Conservation (phyloP, 2,888 invertebrate species). For the Spodoptera littoralis region DNA sequence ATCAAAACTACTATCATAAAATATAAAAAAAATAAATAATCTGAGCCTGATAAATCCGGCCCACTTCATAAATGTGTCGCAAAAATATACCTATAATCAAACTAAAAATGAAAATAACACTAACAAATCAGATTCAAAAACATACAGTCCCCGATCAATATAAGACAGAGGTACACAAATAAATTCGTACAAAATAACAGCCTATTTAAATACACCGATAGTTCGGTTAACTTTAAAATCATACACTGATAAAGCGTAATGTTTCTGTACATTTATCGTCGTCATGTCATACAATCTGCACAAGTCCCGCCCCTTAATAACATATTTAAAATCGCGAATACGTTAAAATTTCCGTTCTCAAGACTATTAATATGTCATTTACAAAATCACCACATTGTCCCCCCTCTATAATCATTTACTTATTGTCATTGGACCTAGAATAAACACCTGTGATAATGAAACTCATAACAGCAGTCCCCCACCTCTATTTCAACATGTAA, state of each 20-base stretch:
- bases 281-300: slow-evolving; percentile 9
- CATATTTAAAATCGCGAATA: slow-evolving; percentile 37
- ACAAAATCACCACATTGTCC: slow-evolving; percentile 37
- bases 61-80: too few relatives aligned
- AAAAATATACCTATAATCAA: too few relatives aligned
- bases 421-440: slow-evolving; percentile 41
- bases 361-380: slow-evolving; percentile 53
- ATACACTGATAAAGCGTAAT: slow-evolving; percentile 21
- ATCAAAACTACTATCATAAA: too few relatives aligned
- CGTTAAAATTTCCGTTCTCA: slow-evolving; percentile 44
- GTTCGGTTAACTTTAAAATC: slow-evolving; percentile 22
- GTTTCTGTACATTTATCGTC: slow-evolving; percentile 20
- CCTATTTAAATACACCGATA: slow-evolving; percentile 8
- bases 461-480: slow-evolving; percentile 27
- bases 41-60: too few relatives aligned
- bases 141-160: slow-evolving; percentile 2
- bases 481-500: slow-evolving; percentile 50
- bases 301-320: slow-evolving; percentile 12
- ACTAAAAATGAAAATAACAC: too few relatives aligned
- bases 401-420: slow-evolving; percentile 36
- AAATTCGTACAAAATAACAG: slow-evolving; percentile 2
- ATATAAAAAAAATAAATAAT: too few relatives aligned
- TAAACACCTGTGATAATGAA: slow-evolving; percentile 50
- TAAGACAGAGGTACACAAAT: slow-evolving; percentile 20
- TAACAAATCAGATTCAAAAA: too few relatives aligned